phyloP scores from a whole-genome alignment of 1,140 invertebrate species.

The Drosophila mojavensis region DNA sequence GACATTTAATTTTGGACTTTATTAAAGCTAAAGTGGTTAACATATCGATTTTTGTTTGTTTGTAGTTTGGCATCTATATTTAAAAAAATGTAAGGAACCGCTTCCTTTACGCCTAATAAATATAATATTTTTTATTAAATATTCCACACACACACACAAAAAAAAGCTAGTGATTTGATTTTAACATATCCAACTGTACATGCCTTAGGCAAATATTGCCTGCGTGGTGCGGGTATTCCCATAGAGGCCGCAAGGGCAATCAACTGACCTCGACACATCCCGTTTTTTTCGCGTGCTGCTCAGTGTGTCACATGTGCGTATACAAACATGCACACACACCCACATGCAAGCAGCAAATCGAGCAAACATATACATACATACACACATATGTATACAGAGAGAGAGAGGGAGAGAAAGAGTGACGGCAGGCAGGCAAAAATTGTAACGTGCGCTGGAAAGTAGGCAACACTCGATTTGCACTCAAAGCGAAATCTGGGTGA shows the following conservation, averaged over 20 bases:
- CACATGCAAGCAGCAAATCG: neutral
- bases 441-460: constrained; percentile 17
- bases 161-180: no score
- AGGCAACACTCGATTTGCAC: constrained; percentile 36
- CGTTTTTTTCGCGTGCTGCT: constrained; percentile 25
- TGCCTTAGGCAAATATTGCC: no score
- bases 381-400: neutral
- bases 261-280: constrained; percentile 44
- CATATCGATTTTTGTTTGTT: no score
- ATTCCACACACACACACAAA: no score
- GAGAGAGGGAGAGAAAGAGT: neutral
- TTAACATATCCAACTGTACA: no score
- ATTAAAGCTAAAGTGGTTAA: no score
- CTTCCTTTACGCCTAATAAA: no score
- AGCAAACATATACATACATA: neutral
- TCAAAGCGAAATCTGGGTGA: constrained; percentile 30
- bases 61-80: no score
- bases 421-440: neutral
- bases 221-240: constrained; percentile 3
- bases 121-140: no score
- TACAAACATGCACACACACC: neutral
- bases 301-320: constrained; percentile 10
- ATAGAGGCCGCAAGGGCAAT: constrained; percentile 33
- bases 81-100: no score
- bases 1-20: no score